phyloP scores from a whole-genome alignment of 2,888 invertebrate species.

The Tolmerus cingulatus region DNA sequence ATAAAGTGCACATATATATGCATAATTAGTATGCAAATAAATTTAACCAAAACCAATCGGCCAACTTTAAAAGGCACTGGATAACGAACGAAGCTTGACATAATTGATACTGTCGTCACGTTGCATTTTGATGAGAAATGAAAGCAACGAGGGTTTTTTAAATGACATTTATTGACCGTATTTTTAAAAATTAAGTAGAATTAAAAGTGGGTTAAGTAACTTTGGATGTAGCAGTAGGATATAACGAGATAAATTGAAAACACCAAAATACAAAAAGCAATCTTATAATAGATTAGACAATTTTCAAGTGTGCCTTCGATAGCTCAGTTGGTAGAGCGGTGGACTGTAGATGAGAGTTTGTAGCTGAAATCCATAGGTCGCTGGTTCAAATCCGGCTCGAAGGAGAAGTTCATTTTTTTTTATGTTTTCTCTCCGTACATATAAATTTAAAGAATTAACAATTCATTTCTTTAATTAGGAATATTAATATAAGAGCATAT shows the following conservation, averaged over 20 bases:
- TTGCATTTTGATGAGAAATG: not conserved
- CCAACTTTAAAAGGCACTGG: not conserved
- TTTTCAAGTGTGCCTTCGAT: constrained; percentile 51
- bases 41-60: not conserved
- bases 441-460: no score
- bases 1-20: not conserved
- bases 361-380: constrained; percentile 69
- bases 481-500: no score
- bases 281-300: not conserved
- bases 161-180: not conserved
- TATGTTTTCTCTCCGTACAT: not conserved
- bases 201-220: not conserved
- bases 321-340: constrained; percentile 58
- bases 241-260: not conserved
- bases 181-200: not conserved
- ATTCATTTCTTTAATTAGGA: no score
- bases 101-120: not conserved
- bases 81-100: not conserved
- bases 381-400: constrained; percentile 71
- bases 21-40: not conserved
- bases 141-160: not conserved
- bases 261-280: no score
- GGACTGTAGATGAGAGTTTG: constrained; percentile 53
- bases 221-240: not conserved
- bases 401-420: not conserved